These are phyloP conservation scores for Emydura subglobosa DNA, from an alignment of 2,113 vertebrate species.

Conservation along the genomic window DNA sequence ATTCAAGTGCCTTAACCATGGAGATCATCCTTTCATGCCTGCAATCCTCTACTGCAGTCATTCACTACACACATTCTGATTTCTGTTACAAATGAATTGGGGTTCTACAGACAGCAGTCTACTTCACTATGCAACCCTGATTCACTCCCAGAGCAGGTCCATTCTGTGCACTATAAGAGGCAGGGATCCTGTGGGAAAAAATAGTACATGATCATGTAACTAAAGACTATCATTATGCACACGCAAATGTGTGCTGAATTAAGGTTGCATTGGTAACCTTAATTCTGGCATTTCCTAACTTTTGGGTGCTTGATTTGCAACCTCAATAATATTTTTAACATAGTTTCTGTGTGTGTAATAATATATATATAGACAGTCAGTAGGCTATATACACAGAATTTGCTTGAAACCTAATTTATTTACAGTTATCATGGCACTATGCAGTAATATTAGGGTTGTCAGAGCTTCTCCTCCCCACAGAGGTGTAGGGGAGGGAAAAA, in stretches of 20 bases:
- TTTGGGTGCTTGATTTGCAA: not conserved
- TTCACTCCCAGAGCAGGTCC: not conserved
- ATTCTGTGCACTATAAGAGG: not conserved
- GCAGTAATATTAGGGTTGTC: not conserved
- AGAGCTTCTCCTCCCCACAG: not conserved
- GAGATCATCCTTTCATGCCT: too few relatives aligned
- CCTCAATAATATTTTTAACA: not conserved
- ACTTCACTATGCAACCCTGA: not conserved
- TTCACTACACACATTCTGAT: not conserved
- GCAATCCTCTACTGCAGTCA: too few relatives aligned
- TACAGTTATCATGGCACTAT: not conserved
- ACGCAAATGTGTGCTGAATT: not conserved
- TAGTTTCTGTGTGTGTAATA: not conserved
- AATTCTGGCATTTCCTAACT: not conserved
- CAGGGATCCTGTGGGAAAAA: not conserved
- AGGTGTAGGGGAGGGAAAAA: not conserved
- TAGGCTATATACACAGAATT: not conserved
- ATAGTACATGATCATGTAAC: not conserved
- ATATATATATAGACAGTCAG: not conserved
- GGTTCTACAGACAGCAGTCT: not conserved
- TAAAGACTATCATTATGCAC: not conserved
- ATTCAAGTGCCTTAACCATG: too few relatives aligned
- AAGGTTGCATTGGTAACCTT: not conserved
- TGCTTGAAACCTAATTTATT: not conserved
- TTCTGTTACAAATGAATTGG: not conserved